Evolutionary conservation across 2,113 vertebrate genomes (phyloP), one percentile per base, ranked within the genome.

Genomic region (Lonchura striata): DNA sequence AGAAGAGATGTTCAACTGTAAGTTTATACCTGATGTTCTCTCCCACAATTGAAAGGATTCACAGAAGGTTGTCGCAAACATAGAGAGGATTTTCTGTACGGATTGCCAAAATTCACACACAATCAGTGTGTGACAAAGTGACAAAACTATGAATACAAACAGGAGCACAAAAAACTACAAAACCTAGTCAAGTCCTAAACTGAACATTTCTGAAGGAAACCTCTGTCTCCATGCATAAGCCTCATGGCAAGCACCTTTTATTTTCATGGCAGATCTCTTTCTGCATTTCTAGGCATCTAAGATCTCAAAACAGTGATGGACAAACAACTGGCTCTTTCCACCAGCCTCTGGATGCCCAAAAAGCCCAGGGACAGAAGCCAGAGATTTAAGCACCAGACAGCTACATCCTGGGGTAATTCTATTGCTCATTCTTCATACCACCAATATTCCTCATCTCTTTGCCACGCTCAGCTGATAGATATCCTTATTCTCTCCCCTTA

Each of bases 31-130:
- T 24, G 14, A 59, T 44, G 64, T 4, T 1, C 30, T 66, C 20
- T 18, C 9, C 6, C 27, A 68, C 0, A 1, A 64, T 13, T 31
- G 78, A 71, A 85, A 69, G 25, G 15, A 59, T 35, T 53, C 22
- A 57, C 5, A 41, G 24, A 68, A 76, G 11, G 10, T 3, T 60
- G 35, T 5, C 68, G 63, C 19, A 76, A 90, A 68, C 33, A 53
- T 0, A 14, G 15, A 39, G 11, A 13, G 6, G 6, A 22, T 7
- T 46, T 69, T 65, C 54, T 66, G 10, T 5, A 28, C 30, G 5
- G 25, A 35, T 12, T 50, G 50, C 13, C 54, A 83, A 69, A 91
- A 69, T 27, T 23, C 65, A 24, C 28, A 35, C 30, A 68, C 6
- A 61, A 31, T 11, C 13, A 71, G 19, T 3, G 2, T 60, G 68